Base-by-base conservation (phyloP, 2,113 vertebrate genomes). In the Butastur rufipennis region DNA sequence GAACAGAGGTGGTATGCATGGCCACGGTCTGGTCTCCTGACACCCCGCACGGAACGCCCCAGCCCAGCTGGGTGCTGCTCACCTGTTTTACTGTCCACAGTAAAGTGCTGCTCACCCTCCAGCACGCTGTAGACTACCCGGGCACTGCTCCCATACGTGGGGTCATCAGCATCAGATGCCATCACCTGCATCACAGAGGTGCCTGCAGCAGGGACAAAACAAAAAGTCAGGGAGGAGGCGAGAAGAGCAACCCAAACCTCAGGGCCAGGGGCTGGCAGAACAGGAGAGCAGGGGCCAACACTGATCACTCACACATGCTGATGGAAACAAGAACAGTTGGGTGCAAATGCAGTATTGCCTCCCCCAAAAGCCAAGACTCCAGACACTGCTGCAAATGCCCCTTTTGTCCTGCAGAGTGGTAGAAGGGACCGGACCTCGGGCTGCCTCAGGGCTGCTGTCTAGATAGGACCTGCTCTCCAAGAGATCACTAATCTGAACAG, bases 111-210 rank as follows among this genome's bases (percentile, higher is more conserved):
- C 96, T 99, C 99, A 14, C 99, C 99, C 3, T 99, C 99, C 97
- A 99, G 97, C n/a, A 99, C 98, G 3, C 99, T 99, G 98, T 99
- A 99, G 62, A 99, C 98, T 58, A 99, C 98, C 72, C 99, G 97
- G 65, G 99, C 99, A 43, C 99, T 99, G 98, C 99, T 99, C 72
- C 99, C 99, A 0, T 99, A 99, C 0, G 99, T 99, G 67, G 99
- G 99, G 97, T 99, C 99, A 7, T 99, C 99, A 0, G 99, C 99
- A 43, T 99, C 99, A 2, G 99, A 99, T 6, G 99, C 99, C 93
- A 99, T 99, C 84, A 99, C 99, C 98, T 99, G 99, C 99, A 99
- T 99, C 92, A 99, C 99, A 5, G 99, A 99, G 4, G 99, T 99
- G 93, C 99, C 99, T 99, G 98, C 88, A 94, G 82, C 74, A 74